These are phyloP conservation scores for Acropora tenuis DNA, from an alignment of 64 coral and sea anemone genomes.

Conservation along the genomic window DNA sequence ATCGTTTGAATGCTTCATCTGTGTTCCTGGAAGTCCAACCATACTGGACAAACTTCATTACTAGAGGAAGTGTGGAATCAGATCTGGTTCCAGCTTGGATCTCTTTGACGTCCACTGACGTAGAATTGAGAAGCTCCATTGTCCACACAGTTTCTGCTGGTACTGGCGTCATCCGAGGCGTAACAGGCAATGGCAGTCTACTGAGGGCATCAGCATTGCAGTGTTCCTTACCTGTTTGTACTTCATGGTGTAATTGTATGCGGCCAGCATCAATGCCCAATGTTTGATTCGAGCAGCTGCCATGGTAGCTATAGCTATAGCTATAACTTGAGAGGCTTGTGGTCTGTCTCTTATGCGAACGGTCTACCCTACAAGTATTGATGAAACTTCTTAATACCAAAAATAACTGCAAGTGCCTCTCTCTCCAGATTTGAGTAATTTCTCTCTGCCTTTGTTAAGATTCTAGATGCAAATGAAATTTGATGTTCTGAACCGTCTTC, in stretches of 20 bases:
- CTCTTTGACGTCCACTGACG: background rate
- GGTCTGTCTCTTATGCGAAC: background rate
- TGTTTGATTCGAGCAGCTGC: conserved; percentile 27
- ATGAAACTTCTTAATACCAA: background rate
- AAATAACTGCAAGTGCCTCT: background rate
- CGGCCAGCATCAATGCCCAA: conserved; percentile 9
- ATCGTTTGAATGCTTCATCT: background rate
- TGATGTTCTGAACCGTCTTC: background rate
- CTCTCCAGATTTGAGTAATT: background rate
- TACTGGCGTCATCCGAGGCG: background rate
- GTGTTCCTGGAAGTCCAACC: background rate
- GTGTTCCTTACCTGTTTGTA: background rate
- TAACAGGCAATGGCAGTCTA: conserved; percentile 3
- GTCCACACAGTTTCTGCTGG: background rate
- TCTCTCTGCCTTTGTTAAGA: background rate
- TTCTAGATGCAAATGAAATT: background rate
- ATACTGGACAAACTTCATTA: background rate
- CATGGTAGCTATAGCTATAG: background rate
- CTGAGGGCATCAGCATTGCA: background rate
- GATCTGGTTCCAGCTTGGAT: no score
- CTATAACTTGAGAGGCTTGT: background rate
- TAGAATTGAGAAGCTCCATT: background rate
- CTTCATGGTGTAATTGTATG: background rate
- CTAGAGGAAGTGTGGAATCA: background rate
- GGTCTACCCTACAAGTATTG: background rate